Evolutionary conservation across 1,140 invertebrate species (phyloP), one percentile per base, ranked within the genome.

Genomic region (Sarcophaga bullata): DNA sequence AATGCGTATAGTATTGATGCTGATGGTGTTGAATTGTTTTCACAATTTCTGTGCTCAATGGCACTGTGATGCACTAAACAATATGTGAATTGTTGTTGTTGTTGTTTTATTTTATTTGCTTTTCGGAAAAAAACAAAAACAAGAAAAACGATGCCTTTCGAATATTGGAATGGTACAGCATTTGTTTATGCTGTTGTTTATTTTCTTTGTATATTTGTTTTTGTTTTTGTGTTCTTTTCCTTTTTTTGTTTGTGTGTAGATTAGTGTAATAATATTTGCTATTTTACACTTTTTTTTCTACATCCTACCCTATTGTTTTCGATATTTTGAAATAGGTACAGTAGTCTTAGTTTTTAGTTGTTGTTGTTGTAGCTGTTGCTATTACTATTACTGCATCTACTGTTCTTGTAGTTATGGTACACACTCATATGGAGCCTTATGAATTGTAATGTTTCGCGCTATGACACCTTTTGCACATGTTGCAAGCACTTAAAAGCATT

Each of bases 391-490:
- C 50, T 10, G 13, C 13, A 52, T 52, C 13, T 52, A 6, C 50
- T 52, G 13, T 10, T 10, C 17, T 68, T 68, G 62, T 68, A 25
- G 15, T 68, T 25, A 17, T 68, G 9, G 62, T 68, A 9, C 7
- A 3, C 17, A 19, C 6, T 68, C 62, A 19, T 19, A 68, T 68
- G 17, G 62, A 25, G 37, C 17, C 48, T 19, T 78, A 78, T 78
- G 75, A 78, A 78, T 78, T 78, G n/a, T 78, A 19, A 78, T 78
- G 75, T 17, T 78, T 78, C 75, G 25, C 75, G 75, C 75, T 78
- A 78, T 78, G 75, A 78, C 75, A 78, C 75, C 75, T 78, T 76
- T 78, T 50, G 75, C 75, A 78, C 75, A 78, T 78, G 75, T 78
- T 78, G 75, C 75, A 50, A 19, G 75, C 75, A 78, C 49, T 78